These are phyloP conservation scores for Campylomormyrus tamandua DNA, from an alignment of 2,113 vertebrate genomes.

Conservation along the genomic window DNA sequence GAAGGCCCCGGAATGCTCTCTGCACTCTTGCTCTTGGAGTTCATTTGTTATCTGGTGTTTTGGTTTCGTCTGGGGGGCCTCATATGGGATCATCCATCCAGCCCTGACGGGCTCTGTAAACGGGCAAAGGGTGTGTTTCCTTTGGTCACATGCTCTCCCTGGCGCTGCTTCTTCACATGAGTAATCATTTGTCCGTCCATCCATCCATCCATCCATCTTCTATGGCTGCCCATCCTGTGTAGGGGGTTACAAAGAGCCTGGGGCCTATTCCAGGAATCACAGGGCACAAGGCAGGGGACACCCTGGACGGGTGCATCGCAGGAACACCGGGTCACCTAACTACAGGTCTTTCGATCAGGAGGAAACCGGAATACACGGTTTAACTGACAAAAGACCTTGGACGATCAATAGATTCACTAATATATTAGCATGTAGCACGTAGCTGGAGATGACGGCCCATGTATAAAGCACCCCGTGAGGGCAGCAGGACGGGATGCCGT, in stretches of 20 bases:
- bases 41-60: conserved; percentile 25
- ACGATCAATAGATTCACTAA: conserved; percentile 41
- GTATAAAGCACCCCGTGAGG: conserved; percentile 29
- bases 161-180: background rate
- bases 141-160: conserved; percentile 28
- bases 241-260: background rate
- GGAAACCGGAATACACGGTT: conserved; percentile 28
- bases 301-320: background rate
- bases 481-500: conserved; percentile 32
- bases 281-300: background rate
- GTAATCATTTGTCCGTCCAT: background rate
- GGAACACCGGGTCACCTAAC: background rate
- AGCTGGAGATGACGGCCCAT: conserved; percentile 13
- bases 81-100: conserved; percentile 11
- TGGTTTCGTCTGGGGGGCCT: conserved; percentile 7
- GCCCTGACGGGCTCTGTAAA: conserved; percentile 13
- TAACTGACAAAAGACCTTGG: conserved; percentile 33
- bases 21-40: background rate
- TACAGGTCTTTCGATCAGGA: background rate
- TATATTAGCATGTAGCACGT: conserved; percentile 36
- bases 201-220: background rate
- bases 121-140: conserved; percentile 19
- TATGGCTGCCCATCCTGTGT: background rate
- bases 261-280: background rate
- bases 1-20: background rate